These are phyloP conservation scores for Zygothrica quintamaculata DNA, from an alignment of 2,888 invertebrate species.

Conservation along the genomic window DNA sequence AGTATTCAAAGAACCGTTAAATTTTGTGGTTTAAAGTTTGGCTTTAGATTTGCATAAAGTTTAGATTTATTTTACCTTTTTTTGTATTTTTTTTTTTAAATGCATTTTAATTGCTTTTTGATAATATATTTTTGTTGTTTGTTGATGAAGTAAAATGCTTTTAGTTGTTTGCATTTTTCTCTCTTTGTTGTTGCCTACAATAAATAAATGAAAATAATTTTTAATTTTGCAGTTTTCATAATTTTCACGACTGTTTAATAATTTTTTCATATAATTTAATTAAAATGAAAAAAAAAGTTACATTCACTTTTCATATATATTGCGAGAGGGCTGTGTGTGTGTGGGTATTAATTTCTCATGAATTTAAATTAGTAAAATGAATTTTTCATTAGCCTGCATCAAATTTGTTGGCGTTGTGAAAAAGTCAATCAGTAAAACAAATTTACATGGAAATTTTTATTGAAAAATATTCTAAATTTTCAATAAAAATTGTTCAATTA, in stretches of 20 bases:
- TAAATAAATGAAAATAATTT: conserved; percentile 52
- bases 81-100: conserved; percentile 5
- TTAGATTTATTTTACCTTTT: conserved; percentile 1
- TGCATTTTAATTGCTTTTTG: conserved; percentile 27
- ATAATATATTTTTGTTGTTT: conserved; percentile 17
- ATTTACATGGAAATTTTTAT: neutral
- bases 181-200: conserved; percentile 19
- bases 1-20: conserved; percentile 15
- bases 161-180: conserved; percentile 52
- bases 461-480: too few species aligned
- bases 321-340: neutral
- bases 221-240: conserved; percentile 26
- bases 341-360: conserved; percentile 43
- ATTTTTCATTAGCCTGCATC: conserved; percentile 54
- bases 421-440: conserved; percentile 1
- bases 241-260: conserved; percentile 34
- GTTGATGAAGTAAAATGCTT: conserved; percentile 24
- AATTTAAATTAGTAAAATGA: conserved; percentile 70
- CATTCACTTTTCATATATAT: conserved; percentile 42
- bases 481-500: too few species aligned
- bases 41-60: conserved; percentile 28
- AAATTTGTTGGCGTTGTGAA: conserved; percentile 19
- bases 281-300: conserved; percentile 34
- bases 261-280: conserved; percentile 67
- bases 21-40: too few species aligned